Base-by-base conservation (phyloP, 2,113 vertebrate genomes). In the Platichthys flesus region DNA sequence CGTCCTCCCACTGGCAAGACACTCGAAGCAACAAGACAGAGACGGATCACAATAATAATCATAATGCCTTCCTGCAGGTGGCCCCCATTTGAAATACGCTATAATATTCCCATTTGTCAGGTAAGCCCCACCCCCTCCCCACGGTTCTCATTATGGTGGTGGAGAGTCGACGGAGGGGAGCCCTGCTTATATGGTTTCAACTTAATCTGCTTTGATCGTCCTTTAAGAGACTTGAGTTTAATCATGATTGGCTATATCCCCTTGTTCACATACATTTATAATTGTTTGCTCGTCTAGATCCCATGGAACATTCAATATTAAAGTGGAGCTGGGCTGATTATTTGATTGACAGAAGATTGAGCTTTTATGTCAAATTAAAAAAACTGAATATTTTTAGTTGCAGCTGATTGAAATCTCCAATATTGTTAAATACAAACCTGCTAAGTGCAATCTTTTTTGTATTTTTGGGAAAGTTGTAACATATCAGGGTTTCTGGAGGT, bases 41-140 rank as follows among this genome's bases (percentile, higher is more conserved):
- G 92, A 94, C 73, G 10, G 83, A 93, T 91, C 84, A 70, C 82
- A 63, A 87, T 83, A 91, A 94, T 93, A 90, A 91, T 85, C 84
- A 59, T 87, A 86, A 90, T 85, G 90, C 75, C 59, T 89, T 90
- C 66, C 79, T 81, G 89, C 91, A 85, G 92, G 87, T 90, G 90
- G 75, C 69, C 86, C 67, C 80, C 76, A 74, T 90, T 89, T 83
- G 83, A 74, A 84, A 91, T 76, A 85, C n/a, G 76, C 76, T 57
- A 85, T 88, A 89, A 89, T 83, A 86, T 85, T 85, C 65, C 57
- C 84, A 88, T 93, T 87, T 82, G 86, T 89, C 89, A 90, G 80
- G 82, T 85, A 82, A 89, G 79, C 78, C 71, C 20, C 52, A 28
- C 65, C 68, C 72, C 81, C 80, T 24, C 81, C 74, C 14, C 59